These are phyloP conservation scores for Todiramphus chloris DNA, from an alignment of 2,113 vertebrate genomes.

Conservation along the genomic window DNA sequence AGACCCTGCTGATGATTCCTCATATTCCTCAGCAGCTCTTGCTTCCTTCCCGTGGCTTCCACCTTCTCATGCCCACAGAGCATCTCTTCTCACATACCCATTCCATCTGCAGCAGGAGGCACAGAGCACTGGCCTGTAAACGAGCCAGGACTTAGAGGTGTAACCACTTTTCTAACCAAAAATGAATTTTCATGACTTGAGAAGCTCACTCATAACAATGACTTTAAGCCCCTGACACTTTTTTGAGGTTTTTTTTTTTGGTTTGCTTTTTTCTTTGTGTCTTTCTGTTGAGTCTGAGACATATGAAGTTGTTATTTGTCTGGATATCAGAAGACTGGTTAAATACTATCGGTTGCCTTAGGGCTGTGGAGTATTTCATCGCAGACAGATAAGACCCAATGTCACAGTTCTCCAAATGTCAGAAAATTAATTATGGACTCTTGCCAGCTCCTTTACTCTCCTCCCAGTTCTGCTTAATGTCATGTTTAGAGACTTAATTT, in stretches of 20 bases:
- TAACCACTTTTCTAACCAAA: neutral
- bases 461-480: constrained; percentile 9
- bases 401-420: constrained; percentile 61
- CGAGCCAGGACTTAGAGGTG: neutral
- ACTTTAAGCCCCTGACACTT: neutral
- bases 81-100: neutral
- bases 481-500: constrained; percentile 20
- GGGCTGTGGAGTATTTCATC: neutral
- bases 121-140: neutral
- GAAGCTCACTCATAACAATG: neutral
- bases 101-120: neutral
- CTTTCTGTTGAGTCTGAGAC: neutral
- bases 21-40: neutral
- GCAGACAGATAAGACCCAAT: neutral
- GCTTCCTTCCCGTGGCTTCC: neutral
- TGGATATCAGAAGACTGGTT: constrained; percentile 4
- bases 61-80: neutral
- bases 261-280: neutral
- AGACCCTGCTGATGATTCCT: neutral
- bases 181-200: neutral
- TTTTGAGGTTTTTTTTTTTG: neutral
- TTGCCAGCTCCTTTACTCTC: constrained; percentile 13
- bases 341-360: neutral
- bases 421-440: constrained; percentile 40
- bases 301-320: neutral